A percentile compares a stretch with the other conserved stretches of the same genome.
Evolutionary conservation across 2,888 invertebrate species (phyloP).

Genomic region (Scaptomyza caliginosa): DNA sequence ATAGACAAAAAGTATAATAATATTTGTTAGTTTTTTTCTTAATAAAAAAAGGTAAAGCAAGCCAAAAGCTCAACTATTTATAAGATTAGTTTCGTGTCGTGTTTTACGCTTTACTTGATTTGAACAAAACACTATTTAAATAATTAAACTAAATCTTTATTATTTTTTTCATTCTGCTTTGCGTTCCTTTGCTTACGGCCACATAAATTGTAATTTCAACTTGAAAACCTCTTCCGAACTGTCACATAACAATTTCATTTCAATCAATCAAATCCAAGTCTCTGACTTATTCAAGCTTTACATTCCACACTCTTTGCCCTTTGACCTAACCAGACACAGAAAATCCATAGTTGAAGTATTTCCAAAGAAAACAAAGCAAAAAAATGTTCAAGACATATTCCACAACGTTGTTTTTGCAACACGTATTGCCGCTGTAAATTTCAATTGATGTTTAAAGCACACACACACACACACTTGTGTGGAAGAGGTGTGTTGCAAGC

Average conservation of each 20-base stretch:
- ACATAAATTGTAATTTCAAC: neutral
- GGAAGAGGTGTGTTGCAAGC: slow-evolving; percentile 12
- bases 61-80: neutral
- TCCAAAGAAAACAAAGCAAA: too few species aligned
- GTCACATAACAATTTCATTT: neutral
- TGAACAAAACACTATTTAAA: neutral
- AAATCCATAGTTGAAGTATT: too few species aligned
- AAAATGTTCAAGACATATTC: too few species aligned
- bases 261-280: slow-evolving; percentile 4
- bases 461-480: slow-evolving; percentile 13
- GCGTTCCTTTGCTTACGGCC: neutral
- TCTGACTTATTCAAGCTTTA: neutral
- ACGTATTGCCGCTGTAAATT: slow-evolving; percentile 67
- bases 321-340: neutral
- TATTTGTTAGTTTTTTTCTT: neutral
- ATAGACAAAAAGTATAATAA: neutral
- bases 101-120: neutral
- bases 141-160: neutral
- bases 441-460: slow-evolving; percentile 58
- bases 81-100: neutral
- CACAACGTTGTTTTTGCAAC: too few species aligned
- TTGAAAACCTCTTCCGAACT: neutral
- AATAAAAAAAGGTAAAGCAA: neutral
- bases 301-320: neutral
- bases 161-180: neutral